These are phyloP conservation scores for Aphidoletes aphidimyza DNA, from an alignment of 2,888 invertebrate genomes.

Conservation along the genomic window DNA sequence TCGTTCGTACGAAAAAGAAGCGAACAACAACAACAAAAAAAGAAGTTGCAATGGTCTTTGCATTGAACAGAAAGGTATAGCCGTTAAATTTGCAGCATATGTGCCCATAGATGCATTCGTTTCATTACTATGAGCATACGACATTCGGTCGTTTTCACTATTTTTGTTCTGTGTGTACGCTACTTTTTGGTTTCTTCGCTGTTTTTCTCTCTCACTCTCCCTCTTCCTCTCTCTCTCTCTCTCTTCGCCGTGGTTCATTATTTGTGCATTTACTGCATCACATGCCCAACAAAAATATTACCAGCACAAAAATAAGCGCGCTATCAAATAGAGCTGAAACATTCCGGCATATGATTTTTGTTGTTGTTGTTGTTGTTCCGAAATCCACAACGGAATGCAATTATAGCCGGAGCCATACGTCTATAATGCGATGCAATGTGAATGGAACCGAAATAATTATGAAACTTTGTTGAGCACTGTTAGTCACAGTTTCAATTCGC, in stretches of 20 bases:
- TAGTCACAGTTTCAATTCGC: background rate
- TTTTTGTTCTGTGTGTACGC: background rate
- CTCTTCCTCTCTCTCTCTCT: too few relatives aligned
- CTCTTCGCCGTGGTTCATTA: too few relatives aligned
- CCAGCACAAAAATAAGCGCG: too few relatives aligned
- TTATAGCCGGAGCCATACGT: too few relatives aligned
- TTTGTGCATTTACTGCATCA: background rate
- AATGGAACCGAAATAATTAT: background rate
- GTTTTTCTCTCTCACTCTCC: too few relatives aligned
- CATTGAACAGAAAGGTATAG: background rate
- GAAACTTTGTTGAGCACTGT: background rate
- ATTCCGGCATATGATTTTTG: background rate
- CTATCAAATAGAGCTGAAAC: background rate
- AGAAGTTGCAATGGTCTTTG: background rate
- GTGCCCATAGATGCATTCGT: background rate
- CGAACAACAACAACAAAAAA: too few relatives aligned
- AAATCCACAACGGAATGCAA: too few relatives aligned
- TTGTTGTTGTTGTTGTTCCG: too few relatives aligned
- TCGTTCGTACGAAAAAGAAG: too few relatives aligned
- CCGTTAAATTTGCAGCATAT: background rate
- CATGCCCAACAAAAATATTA: too few relatives aligned
- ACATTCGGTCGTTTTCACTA: conserved; percentile 6
- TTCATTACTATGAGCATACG: background rate
- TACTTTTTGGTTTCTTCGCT: too few relatives aligned
- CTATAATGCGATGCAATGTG: background rate